Base-by-base conservation (phyloP, 1,140 invertebrate species). In the Rhagoletis pomonella region DNA sequence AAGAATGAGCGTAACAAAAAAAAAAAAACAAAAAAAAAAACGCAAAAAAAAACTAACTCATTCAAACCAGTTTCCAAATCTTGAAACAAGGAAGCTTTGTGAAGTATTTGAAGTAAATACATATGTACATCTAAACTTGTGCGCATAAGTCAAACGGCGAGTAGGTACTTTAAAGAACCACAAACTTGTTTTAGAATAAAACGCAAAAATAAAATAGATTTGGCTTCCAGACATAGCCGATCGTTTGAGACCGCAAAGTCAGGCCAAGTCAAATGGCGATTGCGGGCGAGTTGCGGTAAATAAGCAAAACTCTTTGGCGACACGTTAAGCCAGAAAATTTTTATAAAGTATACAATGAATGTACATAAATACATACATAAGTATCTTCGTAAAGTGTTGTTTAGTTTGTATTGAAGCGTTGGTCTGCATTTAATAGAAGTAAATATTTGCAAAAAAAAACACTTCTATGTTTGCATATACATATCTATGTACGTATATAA, bases 171-270 rank as follows among this genome's bases (percentile, higher is more conserved):
- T 81, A 17, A 50, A 29, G 73, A 81, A 29, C 73, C 73, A 81
- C 73, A 81, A 81, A 81, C 73, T 55, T 81, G 73, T 81, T 81
- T 81, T 55, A 81, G 73, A 81, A 81, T 47, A 81, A 81, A 55
- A 19, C 47, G 73, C 6, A 81, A 81, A 81, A 81, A 81, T 81
- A 7, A 50, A 55, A 29, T 81, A 50, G 73, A 55, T 19, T 55
- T 50, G 73, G 55, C 47, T 39, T 50, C 47, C n/a, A 81, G 47
- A 42, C 73, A 55, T 47, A 50, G 55, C n/a, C 44, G 47, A 81
- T 10, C 44, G 73, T 19, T 81, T 81, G n/a, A 73, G 73, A 55
- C 47, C 44, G 47, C 73, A 81, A 81, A 81, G 42, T 81, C n/a
- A 81, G 29, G 47, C 50, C 47, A 81, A 0, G 73, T 81, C 73